Conservation (phyloP, 1,140 invertebrate genomes). For the Acromyrmex heyeri region DNA sequence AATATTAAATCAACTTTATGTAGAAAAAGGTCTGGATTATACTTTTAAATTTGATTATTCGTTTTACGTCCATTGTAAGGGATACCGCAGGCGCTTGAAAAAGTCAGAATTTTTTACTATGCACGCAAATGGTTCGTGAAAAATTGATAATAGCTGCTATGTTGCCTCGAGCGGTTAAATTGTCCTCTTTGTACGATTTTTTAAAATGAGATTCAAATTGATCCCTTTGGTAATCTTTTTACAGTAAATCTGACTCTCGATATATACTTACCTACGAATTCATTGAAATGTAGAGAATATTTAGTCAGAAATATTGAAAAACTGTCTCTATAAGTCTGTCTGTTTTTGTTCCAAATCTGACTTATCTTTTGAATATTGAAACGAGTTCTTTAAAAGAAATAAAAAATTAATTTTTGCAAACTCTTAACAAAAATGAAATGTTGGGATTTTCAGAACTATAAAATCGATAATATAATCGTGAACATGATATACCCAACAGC, state of each 20-base stretch:
- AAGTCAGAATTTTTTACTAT: constrained; percentile 75
- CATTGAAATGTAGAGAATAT: background rate
- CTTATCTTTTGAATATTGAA: background rate
- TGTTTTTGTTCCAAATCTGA: background rate
- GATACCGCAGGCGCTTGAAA: constrained; percentile 58
- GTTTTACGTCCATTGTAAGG: constrained; percentile 78
- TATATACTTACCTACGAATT: background rate
- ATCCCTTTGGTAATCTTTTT: constrained; percentile 24
- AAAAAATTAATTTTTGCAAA: background rate
- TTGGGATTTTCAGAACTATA: background rate
- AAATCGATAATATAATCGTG: no score
- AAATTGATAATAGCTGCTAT: constrained; percentile 81
- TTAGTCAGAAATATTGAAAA: constrained; percentile 10
- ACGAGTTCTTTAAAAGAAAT: background rate
- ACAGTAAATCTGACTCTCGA: background rate
- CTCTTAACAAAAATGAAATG: background rate
- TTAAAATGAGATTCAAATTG: constrained; percentile 54
- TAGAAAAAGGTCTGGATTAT: constrained; percentile 73
- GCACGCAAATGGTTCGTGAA: constrained; percentile 80
- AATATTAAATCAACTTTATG: background rate
- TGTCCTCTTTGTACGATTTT: constrained; percentile 50
- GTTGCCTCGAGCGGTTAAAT: constrained; percentile 58
- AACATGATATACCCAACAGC: no score
- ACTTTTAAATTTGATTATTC: constrained; percentile 79
- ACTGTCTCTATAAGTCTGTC: background rate